These are phyloP conservation scores for Macheiramphus alcinus DNA, from an alignment of 2,113 vertebrate genomes.

Conservation along the genomic window DNA sequence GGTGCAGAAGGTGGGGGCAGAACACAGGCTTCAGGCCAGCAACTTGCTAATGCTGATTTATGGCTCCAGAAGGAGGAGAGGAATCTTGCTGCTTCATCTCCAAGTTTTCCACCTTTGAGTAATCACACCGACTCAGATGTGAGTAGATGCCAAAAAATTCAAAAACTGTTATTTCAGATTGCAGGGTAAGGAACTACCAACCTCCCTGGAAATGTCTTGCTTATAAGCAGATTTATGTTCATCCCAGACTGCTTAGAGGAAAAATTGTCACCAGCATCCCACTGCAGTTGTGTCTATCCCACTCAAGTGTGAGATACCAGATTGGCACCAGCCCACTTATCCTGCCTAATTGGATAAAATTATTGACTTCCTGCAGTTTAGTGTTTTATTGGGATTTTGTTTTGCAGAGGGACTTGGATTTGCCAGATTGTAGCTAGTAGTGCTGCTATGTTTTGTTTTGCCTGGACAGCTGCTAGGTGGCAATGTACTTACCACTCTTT, in stretches of 20 bases:
- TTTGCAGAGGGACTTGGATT: not conserved
- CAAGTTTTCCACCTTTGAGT: not conserved
- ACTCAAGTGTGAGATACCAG: not conserved
- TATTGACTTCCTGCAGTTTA: conserved; percentile 11
- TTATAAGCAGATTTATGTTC: not conserved
- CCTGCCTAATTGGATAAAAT: conserved; percentile 31
- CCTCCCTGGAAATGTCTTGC: not conserved
- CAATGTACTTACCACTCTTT: not conserved
- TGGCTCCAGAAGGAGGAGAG: not conserved
- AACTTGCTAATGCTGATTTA: not conserved
- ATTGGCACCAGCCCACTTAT: conserved; percentile 4
- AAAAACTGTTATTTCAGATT: not conserved
- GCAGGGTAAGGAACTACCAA: not conserved
- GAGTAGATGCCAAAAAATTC: not conserved
- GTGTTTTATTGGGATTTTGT: not conserved
- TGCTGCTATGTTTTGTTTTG: not conserved
- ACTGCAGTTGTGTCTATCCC: not conserved
- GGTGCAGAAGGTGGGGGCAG: not conserved
- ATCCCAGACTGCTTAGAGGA: not conserved
- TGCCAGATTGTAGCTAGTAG: not conserved
- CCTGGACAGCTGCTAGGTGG: not conserved
- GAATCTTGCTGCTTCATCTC: not conserved
- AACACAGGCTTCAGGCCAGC: not conserved
- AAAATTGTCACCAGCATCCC: not conserved
- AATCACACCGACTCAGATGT: not conserved